Percentiles rank a stretch among this genome's conserved stretches.
phyloP scores from a whole-genome alignment of 2,113 vertebrate species.

The Crotophaga sulcirostris region DNA sequence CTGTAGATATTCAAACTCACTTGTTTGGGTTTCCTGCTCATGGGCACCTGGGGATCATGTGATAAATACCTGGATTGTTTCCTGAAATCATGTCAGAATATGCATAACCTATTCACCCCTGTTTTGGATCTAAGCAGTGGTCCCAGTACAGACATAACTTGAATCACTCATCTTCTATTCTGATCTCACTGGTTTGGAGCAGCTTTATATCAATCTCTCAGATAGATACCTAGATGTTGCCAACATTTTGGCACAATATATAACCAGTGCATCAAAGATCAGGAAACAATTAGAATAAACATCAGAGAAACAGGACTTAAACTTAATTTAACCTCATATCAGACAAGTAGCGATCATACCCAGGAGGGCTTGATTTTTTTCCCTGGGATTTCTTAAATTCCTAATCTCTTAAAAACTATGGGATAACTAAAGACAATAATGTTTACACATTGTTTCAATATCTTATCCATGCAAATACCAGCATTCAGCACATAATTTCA shows the following conservation, averaged over 20 bases:
- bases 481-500: background rate
- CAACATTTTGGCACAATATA: background rate
- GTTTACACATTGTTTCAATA: background rate
- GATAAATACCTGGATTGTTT: background rate
- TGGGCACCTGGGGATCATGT: background rate
- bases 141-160: background rate
- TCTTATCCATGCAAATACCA: background rate
- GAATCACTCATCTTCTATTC: background rate
- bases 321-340: background rate
- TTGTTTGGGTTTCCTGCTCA: background rate
- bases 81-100: background rate
- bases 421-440: background rate
- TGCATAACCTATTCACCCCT: fast-evolving
- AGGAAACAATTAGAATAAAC: background rate
- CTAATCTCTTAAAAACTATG: background rate
- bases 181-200: background rate
- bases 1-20: background rate
- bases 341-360: background rate
- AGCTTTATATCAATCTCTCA: background rate
- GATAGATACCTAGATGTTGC: background rate
- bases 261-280: background rate
- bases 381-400: background rate
- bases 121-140: background rate
- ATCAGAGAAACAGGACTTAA: background rate
- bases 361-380: background rate